A percentile compares a stretch with the other conserved stretches of the same genome.
Conservation (phyloP, 2,797 vertebrate species). For the Taeniopygia guttata region DNA sequence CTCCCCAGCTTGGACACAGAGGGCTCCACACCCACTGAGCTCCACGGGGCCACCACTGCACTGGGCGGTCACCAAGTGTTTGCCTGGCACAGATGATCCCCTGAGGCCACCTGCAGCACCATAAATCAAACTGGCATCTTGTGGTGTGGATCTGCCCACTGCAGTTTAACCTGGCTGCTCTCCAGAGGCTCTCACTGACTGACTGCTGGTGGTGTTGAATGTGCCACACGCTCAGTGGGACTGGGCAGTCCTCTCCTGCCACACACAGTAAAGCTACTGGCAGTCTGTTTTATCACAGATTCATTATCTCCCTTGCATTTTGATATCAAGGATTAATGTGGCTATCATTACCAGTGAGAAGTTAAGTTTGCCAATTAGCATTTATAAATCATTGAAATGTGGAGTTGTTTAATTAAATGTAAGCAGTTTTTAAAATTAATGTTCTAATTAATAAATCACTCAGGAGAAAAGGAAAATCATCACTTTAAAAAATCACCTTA, state of each 20-base stretch:
- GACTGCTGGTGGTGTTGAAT: accelerated
- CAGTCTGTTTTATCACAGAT: not conserved
- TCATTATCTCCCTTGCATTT: not conserved
- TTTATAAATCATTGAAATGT: conserved; percentile 47
- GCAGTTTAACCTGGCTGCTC: not conserved
- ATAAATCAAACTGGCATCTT: not conserved
- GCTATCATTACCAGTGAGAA: not conserved
- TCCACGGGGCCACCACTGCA: accelerated
- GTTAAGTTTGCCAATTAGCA: conserved; percentile 28
- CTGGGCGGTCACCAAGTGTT: accelerated
- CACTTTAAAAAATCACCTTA: conserved; percentile 5
- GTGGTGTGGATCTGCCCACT: not conserved
- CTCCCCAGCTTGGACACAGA: accelerated
- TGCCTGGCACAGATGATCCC: accelerated
- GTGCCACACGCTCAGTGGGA: not conserved
- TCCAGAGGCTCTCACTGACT: not conserved
- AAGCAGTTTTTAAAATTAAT: conserved; percentile 42
- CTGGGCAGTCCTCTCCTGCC: not conserved
- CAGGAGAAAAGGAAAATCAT: conserved; percentile 31
- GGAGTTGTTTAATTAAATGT: conserved; percentile 27
- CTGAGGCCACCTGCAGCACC: not conserved
- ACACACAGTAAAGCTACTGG: not conserved
- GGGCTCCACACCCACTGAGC: accelerated
- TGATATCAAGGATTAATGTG: conserved; percentile 26
- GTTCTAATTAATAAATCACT: conserved; percentile 45